Evolutionary conservation across 2,797 vertebrate genomes (phyloP).

Genomic region (Semaprochilodus insignis): DNA sequence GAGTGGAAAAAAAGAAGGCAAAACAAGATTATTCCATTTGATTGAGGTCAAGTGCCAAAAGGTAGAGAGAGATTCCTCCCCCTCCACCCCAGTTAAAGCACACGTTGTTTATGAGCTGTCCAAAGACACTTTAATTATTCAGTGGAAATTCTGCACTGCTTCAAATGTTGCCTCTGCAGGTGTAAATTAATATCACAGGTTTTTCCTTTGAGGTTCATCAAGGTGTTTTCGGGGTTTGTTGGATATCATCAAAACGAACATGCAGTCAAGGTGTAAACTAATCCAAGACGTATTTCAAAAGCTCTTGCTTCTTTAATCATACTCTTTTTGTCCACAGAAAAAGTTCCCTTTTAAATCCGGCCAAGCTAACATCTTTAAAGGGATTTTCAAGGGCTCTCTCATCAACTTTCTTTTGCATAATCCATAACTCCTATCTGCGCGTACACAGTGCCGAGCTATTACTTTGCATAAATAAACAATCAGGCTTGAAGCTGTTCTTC

Average conservation of each 20-base stretch:
- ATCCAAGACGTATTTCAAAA: conserved; percentile 11
- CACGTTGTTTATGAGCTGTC: neutral
- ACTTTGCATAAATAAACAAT: conserved; percentile 21
- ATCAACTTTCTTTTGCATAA: conserved; percentile 33
- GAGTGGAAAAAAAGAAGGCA: neutral
- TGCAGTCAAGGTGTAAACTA: conserved; percentile 20
- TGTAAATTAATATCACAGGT: conserved; percentile 21
- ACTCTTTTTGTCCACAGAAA: neutral
- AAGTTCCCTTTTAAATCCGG: conserved; percentile 2
- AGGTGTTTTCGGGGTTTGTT: neutral
- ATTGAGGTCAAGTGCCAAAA: conserved; percentile 5
- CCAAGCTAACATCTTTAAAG: conserved; percentile 20
- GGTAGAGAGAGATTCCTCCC: neutral
- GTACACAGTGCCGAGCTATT: conserved; percentile 1
- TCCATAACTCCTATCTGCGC: conserved; percentile 16
- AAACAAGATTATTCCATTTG: conserved; percentile 1
- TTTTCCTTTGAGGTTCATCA: conserved; percentile 10
- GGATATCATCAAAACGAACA: conserved; percentile 17
- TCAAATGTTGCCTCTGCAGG: neutral
- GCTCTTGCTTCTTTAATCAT: neutral
- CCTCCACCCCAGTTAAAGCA: neutral
- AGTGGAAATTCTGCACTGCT: neutral
- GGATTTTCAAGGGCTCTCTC: conserved; percentile 31
- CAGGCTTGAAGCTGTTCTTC: conserved; percentile 4
- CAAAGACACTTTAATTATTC: conserved; percentile 13